A percentile compares a stretch with the other conserved stretches of the same genome.
These are phyloP conservation scores for Auanema sp. DNA, from an alignment of 2,888 invertebrate genomes.

Conservation along the genomic window DNA sequence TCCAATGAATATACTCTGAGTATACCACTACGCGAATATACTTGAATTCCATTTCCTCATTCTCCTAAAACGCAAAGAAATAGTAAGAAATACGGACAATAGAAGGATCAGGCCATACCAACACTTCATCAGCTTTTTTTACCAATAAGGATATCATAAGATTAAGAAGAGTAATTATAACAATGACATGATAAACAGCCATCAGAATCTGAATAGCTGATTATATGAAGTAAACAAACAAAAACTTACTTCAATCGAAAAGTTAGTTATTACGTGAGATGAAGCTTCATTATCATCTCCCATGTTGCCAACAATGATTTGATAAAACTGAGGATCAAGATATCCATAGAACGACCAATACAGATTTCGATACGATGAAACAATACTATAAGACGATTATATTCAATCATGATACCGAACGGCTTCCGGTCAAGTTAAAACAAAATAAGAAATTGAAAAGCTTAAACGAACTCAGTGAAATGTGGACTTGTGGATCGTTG, in stretches of 20 bases:
- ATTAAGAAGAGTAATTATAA: conserved; percentile 53
- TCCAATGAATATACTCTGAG: conserved; percentile 45
- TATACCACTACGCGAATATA: conserved; percentile 49
- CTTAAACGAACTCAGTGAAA: too few relatives aligned
- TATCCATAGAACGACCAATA: conserved; percentile 59
- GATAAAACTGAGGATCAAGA: conserved; percentile 28
- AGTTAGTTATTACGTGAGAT: too few relatives aligned
- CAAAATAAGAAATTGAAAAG: not conserved
- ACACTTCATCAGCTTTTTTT: conserved; percentile 50
- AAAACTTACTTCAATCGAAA: not conserved
- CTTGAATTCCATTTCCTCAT: conserved; percentile 59
- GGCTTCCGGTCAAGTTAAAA: too few relatives aligned
- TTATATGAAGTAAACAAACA: not conserved
- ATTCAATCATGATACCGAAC: not conserved
- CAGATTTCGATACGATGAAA: conserved; percentile 19
- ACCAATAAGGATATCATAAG: conserved; percentile 57
- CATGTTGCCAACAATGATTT: not conserved
- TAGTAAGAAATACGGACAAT: conserved; percentile 2
- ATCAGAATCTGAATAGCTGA: conserved; percentile 21
- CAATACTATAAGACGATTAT: not conserved
- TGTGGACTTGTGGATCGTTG: not conserved
- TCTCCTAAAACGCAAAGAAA: conserved; percentile 34
- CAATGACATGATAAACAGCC: conserved; percentile 47
- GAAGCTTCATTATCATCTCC: too few relatives aligned
- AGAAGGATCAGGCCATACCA: too few relatives aligned